Evolutionary conservation across 2,888 invertebrate genomes (phyloP).

Genomic region (Cosmia trapezina): DNA sequence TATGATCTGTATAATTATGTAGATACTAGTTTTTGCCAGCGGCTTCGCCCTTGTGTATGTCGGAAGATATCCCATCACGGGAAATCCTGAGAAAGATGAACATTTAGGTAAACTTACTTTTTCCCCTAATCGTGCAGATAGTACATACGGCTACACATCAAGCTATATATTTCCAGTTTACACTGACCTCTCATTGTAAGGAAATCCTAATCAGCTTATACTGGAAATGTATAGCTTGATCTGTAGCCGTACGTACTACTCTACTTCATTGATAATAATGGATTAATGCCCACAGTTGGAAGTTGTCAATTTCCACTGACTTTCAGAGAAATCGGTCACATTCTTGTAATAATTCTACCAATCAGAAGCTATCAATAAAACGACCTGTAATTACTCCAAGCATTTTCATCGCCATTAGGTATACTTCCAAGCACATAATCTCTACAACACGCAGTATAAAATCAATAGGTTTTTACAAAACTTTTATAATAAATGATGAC

Average conservation of each 20-base stretch:
- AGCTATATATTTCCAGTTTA: too few relatives aligned
- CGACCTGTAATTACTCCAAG: slow-evolving; percentile 27
- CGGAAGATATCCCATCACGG: too few relatives aligned
- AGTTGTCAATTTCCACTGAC: too few relatives aligned
- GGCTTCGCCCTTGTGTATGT: too few relatives aligned
- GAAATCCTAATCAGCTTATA: too few relatives aligned
- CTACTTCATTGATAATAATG: neutral
- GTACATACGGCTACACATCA: too few relatives aligned
- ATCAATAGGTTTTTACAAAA: slow-evolving; percentile 43
- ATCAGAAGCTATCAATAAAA: slow-evolving; percentile 14
- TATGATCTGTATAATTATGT: too few relatives aligned
- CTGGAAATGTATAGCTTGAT: too few relatives aligned
- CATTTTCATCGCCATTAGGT: slow-evolving; percentile 21
- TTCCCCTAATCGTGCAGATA: neutral
- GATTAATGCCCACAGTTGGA: neutral
- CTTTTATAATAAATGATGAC: slow-evolving; percentile 20
- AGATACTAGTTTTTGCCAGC: too few relatives aligned
- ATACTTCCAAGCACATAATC: slow-evolving; percentile 30
- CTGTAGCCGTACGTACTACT: too few relatives aligned
- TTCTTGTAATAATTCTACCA: neutral
- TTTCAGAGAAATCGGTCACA: neutral
- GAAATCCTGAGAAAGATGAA: too few relatives aligned
- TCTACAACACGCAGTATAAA: slow-evolving; percentile 33
- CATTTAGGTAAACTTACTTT: neutral
- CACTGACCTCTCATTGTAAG: too few relatives aligned